phyloP scores from a whole-genome alignment of 2,888 invertebrate genomes.

The Scaptomyza flava region DNA sequence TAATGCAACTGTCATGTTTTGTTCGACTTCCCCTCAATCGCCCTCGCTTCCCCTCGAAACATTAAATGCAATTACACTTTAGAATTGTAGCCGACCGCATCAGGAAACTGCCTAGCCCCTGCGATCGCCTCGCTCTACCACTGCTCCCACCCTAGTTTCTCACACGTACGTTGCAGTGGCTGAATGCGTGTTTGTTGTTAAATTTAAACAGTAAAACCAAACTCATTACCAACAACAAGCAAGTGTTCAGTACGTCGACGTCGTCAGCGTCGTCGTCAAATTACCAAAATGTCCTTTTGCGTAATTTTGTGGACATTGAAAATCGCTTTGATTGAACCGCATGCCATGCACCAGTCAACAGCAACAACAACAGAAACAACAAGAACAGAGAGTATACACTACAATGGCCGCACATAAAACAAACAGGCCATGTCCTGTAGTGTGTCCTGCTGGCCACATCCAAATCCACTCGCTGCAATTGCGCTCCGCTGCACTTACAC shows the following conservation, averaged over 20 bases:
- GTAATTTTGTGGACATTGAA: slow-evolving; percentile 81
- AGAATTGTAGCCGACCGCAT: slow-evolving; percentile 70
- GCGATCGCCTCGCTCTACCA: background rate
- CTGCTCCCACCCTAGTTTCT: background rate
- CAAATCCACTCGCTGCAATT: slow-evolving; percentile 76
- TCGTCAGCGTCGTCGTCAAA: slow-evolving; percentile 65
- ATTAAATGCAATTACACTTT: slow-evolving; percentile 83
- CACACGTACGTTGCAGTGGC: slow-evolving; percentile 15
- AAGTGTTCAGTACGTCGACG: slow-evolving; percentile 37
- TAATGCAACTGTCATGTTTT: slow-evolving; percentile 79
- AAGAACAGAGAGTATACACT: slow-evolving; percentile 34
- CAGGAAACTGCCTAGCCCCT: slow-evolving; percentile 19
- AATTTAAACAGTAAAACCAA: slow-evolving; percentile 80
- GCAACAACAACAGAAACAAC: slow-evolving; percentile 44
- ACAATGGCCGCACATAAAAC: slow-evolving; percentile 79
- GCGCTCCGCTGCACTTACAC: slow-evolving; percentile 77
- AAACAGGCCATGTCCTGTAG: slow-evolving; percentile 66
- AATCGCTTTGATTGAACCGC: slow-evolving; percentile 81
- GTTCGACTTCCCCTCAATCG: background rate
- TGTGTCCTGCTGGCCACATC: slow-evolving; percentile 46
- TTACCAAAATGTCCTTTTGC: slow-evolving; percentile 81
- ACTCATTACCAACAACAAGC: slow-evolving; percentile 78
- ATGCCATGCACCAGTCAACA: slow-evolving; percentile 61
- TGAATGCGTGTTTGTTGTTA: slow-evolving; percentile 50
- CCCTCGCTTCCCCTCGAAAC: slow-evolving; percentile 35